Percentiles rank a stretch among this genome's conserved stretches.
Conservation (phyloP, 2,113 vertebrate species). For the Tretioscincus oriximinensis region DNA sequence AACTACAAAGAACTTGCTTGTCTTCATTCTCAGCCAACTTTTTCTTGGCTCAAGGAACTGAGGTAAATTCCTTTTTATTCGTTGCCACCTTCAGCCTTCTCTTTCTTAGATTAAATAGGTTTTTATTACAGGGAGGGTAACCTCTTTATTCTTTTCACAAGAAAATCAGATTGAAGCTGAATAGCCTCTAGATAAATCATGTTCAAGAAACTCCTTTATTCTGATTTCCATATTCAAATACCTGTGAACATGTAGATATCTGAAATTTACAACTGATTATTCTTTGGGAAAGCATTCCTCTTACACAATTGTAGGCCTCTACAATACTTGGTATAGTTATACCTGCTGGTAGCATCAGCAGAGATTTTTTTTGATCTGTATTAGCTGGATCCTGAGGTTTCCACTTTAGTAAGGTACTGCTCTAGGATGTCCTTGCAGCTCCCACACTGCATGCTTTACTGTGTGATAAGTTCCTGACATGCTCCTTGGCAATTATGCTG, state of each 20-base stretch:
- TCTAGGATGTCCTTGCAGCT: background rate
- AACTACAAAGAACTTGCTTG: slow-evolving; percentile 34
- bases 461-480: too few species aligned
- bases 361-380: background rate
- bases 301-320: background rate
- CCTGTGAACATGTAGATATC: background rate
- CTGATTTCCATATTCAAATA: background rate
- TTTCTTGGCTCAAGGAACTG: slow-evolving; percentile 8
- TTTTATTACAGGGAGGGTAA: background rate
- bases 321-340: too few species aligned
- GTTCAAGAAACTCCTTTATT: background rate
- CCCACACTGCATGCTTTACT: too few species aligned
- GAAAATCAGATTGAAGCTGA: background rate
- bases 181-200: background rate
- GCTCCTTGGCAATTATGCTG: too few species aligned
- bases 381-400: background rate
- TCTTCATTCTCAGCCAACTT: slow-evolving; percentile 36
- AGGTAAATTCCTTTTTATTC: slow-evolving; percentile 27
- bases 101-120: slow-evolving; percentile 21
- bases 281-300: background rate
- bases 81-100: background rate
- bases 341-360: background rate
- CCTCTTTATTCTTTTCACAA: background rate
- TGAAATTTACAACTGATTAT: background rate
- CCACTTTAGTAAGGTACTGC: background rate